Evolutionary conservation across 2,888 invertebrate species (phyloP).

Genomic region (Pemphredon lugubris): DNA sequence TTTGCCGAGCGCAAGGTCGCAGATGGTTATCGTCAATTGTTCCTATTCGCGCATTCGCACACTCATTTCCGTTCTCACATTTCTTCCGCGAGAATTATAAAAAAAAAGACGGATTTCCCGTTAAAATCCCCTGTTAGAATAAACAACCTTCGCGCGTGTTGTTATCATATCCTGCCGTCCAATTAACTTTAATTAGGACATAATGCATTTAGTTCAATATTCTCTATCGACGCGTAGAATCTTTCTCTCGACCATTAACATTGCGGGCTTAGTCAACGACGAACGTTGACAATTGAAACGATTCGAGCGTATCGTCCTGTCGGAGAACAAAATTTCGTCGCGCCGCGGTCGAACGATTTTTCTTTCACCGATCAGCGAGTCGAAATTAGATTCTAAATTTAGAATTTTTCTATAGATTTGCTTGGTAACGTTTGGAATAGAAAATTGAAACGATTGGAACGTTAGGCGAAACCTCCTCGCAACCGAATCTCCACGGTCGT

Average conservation of each 20-base stretch:
- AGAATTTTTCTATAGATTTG: too few species aligned
- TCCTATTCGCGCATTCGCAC: conserved; percentile 54
- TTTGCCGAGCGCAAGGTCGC: conserved; percentile 13
- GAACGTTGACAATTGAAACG: too few species aligned
- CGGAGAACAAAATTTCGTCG: too few species aligned
- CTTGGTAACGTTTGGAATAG: too few species aligned
- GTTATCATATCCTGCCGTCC: background rate
- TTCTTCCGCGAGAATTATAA: conserved; percentile 33
- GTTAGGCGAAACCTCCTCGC: too few species aligned
- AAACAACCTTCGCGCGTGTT: conserved; percentile 7
- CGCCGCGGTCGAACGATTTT: too few species aligned
- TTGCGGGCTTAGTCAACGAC: too few species aligned
- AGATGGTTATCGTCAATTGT: conserved; percentile 51
- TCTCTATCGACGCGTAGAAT: background rate
- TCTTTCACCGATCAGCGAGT: too few species aligned
- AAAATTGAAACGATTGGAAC: too few species aligned
- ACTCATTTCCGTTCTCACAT: conserved; percentile 71
- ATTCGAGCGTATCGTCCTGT: too few species aligned
- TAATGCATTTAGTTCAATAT: conserved; percentile 3
- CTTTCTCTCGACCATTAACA: background rate
- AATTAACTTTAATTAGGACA: background rate
- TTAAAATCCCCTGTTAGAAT: conserved; percentile 32
- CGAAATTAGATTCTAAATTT: too few species aligned
- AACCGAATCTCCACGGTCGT: too few species aligned
- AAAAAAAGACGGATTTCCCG: conserved; percentile 27